Conservation (phyloP, 2,888 invertebrate genomes). For the Andrena marginata region DNA sequence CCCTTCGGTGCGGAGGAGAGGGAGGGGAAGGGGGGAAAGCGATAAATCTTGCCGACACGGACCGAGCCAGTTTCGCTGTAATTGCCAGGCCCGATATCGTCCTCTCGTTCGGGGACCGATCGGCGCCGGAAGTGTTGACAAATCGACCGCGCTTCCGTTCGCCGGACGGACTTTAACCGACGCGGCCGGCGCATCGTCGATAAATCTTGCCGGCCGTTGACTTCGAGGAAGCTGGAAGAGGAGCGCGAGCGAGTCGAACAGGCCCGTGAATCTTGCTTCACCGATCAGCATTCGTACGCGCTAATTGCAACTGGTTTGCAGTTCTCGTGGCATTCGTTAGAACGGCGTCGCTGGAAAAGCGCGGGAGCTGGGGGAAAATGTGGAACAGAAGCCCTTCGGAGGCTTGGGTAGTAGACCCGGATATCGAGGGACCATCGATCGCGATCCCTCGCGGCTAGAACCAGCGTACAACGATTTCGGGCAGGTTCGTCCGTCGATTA, state of each 20-base stretch:
- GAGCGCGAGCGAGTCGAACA: not conserved
- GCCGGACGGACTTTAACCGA: constrained; percentile 29
- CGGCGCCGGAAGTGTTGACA: constrained; percentile 50
- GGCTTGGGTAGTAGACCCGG: constrained; percentile 54
- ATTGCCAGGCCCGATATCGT: constrained; percentile 25
- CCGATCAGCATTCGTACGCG: constrained; percentile 36
- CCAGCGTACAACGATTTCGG: constrained; percentile 45
- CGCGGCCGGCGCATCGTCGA: not conserved
- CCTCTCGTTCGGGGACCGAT: constrained; percentile 14
- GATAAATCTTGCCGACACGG: constrained; percentile 14
- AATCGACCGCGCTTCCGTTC: constrained; percentile 54
- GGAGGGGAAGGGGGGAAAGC: not conserved
- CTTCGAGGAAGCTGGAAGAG: not conserved
- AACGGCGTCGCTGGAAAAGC: constrained; percentile 17
- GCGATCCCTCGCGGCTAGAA: constrained; percentile 53
- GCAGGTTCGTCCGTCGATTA: constrained; percentile 42
- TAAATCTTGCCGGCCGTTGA: constrained; percentile 19
- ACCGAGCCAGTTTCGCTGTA: constrained; percentile 16
- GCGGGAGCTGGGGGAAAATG: constrained; percentile 16
- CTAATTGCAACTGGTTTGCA: constrained; percentile 38
- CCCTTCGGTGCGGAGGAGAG: not conserved
- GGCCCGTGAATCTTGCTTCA: not conserved
- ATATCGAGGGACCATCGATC: constrained; percentile 37
- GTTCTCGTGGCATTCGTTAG: constrained; percentile 30
- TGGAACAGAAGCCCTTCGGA: constrained; percentile 6